Conservation (phyloP, 2,797 vertebrate species). For the Pipistrellus pipistrellus region DNA sequence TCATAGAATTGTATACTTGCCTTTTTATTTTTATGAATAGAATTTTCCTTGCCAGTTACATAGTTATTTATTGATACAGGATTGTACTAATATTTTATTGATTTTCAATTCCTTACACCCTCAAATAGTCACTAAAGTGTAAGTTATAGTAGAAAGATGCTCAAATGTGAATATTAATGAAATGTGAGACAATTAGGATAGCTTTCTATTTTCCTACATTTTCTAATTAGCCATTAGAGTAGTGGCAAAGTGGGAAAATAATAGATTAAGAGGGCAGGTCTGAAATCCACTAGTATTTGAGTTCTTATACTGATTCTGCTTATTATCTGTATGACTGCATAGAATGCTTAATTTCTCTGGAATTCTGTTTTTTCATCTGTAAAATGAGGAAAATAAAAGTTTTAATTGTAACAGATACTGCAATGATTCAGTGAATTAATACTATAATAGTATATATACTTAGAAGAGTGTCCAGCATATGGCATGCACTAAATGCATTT, state of each 20-base stretch:
- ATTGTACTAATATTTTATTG: background rate
- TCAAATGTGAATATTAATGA: background rate
- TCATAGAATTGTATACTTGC: background rate
- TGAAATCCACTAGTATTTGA: background rate
- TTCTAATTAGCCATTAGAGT: background rate
- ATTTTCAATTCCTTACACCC: background rate
- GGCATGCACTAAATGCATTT: background rate
- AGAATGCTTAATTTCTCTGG: background rate
- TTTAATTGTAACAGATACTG: background rate
- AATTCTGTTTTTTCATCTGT: background rate
- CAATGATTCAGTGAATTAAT: background rate
- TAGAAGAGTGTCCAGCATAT: background rate
- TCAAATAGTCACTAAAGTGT: conserved; percentile 15
- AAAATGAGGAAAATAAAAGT: background rate
- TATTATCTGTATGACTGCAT: background rate
- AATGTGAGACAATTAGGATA: background rate
- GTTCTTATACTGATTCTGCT: background rate
- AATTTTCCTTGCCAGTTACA: background rate
- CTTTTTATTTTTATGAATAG: conserved; percentile 64
- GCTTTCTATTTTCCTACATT: background rate
- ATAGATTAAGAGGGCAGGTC: background rate
- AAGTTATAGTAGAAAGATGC: background rate
- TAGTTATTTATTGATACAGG: background rate
- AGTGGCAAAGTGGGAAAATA: background rate
- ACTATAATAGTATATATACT: background rate